These are phyloP conservation scores for Isotomurus palustris DNA, from an alignment of 2,888 invertebrate genomes.

Conservation along the genomic window DNA sequence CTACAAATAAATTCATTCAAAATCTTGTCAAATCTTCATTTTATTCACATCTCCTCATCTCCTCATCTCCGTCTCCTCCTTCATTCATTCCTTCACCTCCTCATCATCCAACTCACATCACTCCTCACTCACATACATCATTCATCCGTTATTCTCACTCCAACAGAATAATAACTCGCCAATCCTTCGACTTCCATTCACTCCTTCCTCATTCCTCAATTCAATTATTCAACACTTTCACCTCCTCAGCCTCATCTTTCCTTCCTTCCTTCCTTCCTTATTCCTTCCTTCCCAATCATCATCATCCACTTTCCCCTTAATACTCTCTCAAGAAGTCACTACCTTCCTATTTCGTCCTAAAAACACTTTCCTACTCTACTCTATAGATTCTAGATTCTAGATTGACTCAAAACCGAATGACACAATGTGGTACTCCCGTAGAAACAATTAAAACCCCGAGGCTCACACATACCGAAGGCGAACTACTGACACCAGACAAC, in stretches of 20 bases:
- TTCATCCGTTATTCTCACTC: slow-evolving; percentile 8
- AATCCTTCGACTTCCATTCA: slow-evolving; percentile 1
- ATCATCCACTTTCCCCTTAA: neutral
- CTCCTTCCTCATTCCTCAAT: neutral
- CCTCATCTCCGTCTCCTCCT: neutral
- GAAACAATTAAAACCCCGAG: no score
- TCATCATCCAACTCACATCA: neutral
- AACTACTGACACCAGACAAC: slow-evolving; percentile 52
- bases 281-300: no score
- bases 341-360: neutral
- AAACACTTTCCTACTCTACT: neutral
- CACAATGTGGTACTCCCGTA: no score
- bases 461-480: slow-evolving; percentile 45
- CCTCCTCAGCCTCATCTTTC: neutral
- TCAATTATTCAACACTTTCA: neutral
- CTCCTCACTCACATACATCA: slow-evolving; percentile 6
- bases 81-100: neutral
- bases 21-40: slow-evolving; percentile 29
- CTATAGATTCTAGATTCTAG: no score
- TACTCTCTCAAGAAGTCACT: neutral
- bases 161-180: slow-evolving; percentile 6
- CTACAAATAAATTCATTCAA: slow-evolving; percentile 37
- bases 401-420: no score
- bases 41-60: slow-evolving; percentile 7
- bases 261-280: neutral